Conservation (phyloP, 2,888 invertebrate species). For the Lumbricus terrestris region DNA sequence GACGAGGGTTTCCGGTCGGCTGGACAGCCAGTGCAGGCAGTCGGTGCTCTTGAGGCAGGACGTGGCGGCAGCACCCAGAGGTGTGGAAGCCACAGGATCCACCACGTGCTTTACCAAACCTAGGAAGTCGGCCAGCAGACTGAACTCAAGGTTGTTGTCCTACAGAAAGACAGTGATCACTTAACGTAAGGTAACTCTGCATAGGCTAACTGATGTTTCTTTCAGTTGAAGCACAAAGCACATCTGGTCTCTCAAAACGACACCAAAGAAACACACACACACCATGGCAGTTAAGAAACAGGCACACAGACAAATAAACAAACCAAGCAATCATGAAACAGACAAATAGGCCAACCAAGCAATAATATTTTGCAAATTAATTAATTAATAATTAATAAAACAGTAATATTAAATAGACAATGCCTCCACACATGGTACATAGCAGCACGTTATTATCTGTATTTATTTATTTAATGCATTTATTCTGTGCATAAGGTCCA, state of each 20-base stretch:
- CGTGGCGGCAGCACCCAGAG: background rate
- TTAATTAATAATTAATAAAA: background rate
- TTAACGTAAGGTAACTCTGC: background rate
- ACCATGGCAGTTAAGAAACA: background rate
- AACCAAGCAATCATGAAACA: background rate
- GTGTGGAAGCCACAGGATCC: background rate
- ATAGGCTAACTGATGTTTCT: background rate
- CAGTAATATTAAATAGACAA: background rate
- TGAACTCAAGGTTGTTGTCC: conserved; percentile 33
- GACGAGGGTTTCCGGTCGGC: conserved; percentile 57
- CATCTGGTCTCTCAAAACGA: no score
- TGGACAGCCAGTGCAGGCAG: conserved; percentile 45
- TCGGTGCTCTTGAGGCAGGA: conserved; percentile 20
- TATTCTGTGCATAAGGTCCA: no score
- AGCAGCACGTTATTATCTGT: no score
- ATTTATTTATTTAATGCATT: no score
- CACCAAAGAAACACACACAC: background rate
- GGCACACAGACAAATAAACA: background rate
- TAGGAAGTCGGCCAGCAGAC: conserved; percentile 27
- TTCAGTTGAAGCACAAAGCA: background rate
- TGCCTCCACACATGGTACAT: no score
- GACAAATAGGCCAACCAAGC: background rate
- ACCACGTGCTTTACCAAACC: conserved; percentile 16
- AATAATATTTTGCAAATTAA: background rate
- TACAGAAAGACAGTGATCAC: conserved; percentile 14